Conservation (phyloP, 1,140 invertebrate genomes). For the Mesaphorura yosii region DNA sequence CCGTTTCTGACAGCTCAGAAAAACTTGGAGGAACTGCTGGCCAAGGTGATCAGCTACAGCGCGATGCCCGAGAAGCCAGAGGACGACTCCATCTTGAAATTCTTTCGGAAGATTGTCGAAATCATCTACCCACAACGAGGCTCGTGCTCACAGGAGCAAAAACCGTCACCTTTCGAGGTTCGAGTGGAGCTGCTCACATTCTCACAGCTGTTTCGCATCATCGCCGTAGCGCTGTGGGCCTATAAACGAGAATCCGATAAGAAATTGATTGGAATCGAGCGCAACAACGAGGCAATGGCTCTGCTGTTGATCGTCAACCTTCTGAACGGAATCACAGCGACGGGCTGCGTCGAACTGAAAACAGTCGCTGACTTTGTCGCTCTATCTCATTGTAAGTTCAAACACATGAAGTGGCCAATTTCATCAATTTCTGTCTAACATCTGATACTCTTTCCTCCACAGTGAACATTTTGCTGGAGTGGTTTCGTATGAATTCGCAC, state of each 20-base stretch:
- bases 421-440: not conserved
- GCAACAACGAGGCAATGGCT: conserved; percentile 3
- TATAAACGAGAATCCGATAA: conserved; percentile 20
- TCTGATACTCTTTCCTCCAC: too few relatives aligned
- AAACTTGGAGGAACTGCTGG: conserved; percentile 17
- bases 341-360: conserved; percentile 17
- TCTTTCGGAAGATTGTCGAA: conserved; percentile 13
- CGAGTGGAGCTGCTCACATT: conserved; percentile 11
- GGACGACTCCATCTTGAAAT: conserved; percentile 20
- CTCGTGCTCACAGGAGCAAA: too few relatives aligned
- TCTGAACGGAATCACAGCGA: conserved; percentile 15
- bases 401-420: not conserved
- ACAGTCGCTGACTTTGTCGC: too few relatives aligned
- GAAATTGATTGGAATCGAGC: conserved; percentile 6
- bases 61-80: conserved; percentile 1
- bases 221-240: conserved; percentile 22
- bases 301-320: conserved; percentile 5
- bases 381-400: conserved; percentile 26
- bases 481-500: conserved; percentile 18
- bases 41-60: conserved; percentile 10
- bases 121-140: too few relatives aligned
- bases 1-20: conserved; percentile 20
- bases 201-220: conserved; percentile 20
- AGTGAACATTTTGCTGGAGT: conserved; percentile 29
- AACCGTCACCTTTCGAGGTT: not conserved